These are phyloP conservation scores for Brachyhypopomus occidentalis DNA, from an alignment of 2,113 vertebrate genomes.

Conservation along the genomic window DNA sequence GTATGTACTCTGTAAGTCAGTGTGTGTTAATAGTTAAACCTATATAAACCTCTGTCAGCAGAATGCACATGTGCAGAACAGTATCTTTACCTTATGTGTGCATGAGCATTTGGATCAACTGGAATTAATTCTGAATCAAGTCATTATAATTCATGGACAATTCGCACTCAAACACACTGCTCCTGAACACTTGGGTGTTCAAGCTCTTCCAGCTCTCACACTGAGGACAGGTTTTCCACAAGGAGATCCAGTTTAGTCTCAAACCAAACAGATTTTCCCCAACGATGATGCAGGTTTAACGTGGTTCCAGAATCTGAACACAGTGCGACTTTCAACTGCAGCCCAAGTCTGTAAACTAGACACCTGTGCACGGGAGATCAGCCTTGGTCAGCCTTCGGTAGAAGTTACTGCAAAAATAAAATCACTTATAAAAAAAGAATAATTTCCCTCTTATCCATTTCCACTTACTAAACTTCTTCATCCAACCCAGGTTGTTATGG, in stretches of 20 bases:
- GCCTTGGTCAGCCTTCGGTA: conserved; percentile 58
- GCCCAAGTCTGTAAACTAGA: not conserved
- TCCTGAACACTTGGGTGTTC: not conserved
- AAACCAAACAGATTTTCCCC: not conserved
- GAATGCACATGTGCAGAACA: not conserved
- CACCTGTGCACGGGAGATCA: conserved; percentile 19
- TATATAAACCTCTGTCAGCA: not conserved
- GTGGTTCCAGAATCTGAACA: not conserved
- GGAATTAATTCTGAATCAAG: not conserved
- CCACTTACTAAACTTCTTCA: conserved; percentile 73
- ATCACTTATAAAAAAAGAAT: conserved; percentile 68
- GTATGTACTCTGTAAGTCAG: no score
- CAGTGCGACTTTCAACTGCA: not conserved
- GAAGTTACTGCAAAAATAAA: conserved; percentile 70
- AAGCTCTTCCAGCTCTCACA: not conserved
- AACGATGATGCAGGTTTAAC: not conserved
- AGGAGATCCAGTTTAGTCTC: not conserved
- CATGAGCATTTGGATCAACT: not conserved
- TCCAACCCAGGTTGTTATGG: conserved; percentile 78
- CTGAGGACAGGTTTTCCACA: not conserved
- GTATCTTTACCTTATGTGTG: not conserved
- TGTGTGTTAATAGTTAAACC: not conserved
- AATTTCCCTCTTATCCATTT: conserved; percentile 64
- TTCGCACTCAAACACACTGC: not conserved
- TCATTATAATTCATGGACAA: not conserved